Conservation (phyloP, 2,888 invertebrate genomes). For the Rhingia rostrata region DNA sequence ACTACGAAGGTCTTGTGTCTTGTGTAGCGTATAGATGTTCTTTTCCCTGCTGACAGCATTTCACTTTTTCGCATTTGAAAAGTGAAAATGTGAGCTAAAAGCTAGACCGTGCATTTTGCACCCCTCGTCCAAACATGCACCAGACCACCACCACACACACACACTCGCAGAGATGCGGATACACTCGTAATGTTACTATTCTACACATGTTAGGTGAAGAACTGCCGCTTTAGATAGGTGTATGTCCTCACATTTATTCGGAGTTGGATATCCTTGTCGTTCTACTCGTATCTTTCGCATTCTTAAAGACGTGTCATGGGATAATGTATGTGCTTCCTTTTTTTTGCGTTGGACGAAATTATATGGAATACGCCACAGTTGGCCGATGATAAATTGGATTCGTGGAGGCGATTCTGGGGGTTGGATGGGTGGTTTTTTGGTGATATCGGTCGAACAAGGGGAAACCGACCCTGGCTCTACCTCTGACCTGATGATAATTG, state of each 20-base stretch:
- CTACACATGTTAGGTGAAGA: not conserved
- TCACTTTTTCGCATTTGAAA: conserved; percentile 72
- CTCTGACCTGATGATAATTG: conserved; percentile 72
- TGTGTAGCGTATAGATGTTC: conserved; percentile 35
- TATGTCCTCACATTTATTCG: conserved; percentile 51
- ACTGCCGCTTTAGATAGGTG: conserved; percentile 11
- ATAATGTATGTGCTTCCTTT: conserved; percentile 71
- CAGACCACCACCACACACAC: conserved; percentile 3
- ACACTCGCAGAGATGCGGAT: not conserved
- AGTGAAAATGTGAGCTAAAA: conserved; percentile 74
- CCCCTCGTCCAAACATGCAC: conserved; percentile 33
- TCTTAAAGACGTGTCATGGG: conserved; percentile 73
- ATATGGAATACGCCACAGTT: conserved; percentile 72
- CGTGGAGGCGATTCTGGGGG: conserved; percentile 17
- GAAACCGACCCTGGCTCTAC: conserved; percentile 20
- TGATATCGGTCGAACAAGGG: not conserved
- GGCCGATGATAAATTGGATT: conserved; percentile 74
- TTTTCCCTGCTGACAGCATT: conserved; percentile 71
- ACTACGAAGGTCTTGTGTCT: conserved; percentile 53
- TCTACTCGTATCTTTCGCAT: conserved; percentile 54
- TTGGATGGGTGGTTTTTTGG: conserved; percentile 1
- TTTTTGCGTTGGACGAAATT: conserved; percentile 63
- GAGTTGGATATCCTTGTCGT: conserved; percentile 22
- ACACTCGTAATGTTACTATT: conserved; percentile 21
- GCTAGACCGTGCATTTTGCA: conserved; percentile 63